phyloP scores from a whole-genome alignment of 2,888 invertebrate species.

The Tryphoninae sp. region DNA sequence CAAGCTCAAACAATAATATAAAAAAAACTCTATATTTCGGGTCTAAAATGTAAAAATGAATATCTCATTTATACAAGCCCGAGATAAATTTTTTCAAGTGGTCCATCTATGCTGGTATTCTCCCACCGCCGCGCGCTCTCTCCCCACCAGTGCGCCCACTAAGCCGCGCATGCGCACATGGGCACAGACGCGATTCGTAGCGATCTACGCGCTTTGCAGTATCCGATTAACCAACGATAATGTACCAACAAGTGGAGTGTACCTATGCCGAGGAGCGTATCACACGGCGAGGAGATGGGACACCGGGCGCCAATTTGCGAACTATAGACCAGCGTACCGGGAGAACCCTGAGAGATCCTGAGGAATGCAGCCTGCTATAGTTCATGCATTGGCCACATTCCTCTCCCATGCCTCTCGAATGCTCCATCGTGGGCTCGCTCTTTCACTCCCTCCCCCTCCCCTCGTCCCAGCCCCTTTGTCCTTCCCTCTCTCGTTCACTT shows the following conservation, averaged over 20 bases:
- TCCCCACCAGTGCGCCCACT: too few relatives aligned
- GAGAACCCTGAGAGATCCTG: constrained; percentile 61
- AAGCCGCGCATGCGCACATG: not conserved
- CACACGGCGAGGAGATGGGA: constrained; percentile 29
- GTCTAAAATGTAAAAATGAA: too few relatives aligned
- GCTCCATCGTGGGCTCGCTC: constrained; percentile 63
- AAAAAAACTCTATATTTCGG: too few relatives aligned
- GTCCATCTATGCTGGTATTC: too few relatives aligned
- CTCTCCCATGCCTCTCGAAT: constrained; percentile 79
- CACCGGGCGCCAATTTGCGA: constrained; percentile 71
- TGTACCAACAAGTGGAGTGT: constrained; percentile 52
- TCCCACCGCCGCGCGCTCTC: too few relatives aligned
- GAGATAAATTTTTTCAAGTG: too few relatives aligned
- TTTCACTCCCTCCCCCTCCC: constrained; percentile 12
- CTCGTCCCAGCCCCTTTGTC: not conserved
- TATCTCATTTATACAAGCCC: too few relatives aligned
- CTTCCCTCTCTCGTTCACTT: not conserved
- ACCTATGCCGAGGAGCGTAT: constrained; percentile 40
- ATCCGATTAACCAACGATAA: constrained; percentile 63
- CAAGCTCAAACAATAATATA: too few relatives aligned
- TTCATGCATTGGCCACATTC: constrained; percentile 80
- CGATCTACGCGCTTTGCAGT: constrained; percentile 44
- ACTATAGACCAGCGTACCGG: constrained; percentile 70
- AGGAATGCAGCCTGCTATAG: constrained; percentile 78
- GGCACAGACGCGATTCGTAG: not conserved